Percentiles rank a stretch among this genome's conserved stretches.
Evolutionary conservation across 2,797 vertebrate genomes (phyloP).

Genomic region (Decapterus maruadsi): DNA sequence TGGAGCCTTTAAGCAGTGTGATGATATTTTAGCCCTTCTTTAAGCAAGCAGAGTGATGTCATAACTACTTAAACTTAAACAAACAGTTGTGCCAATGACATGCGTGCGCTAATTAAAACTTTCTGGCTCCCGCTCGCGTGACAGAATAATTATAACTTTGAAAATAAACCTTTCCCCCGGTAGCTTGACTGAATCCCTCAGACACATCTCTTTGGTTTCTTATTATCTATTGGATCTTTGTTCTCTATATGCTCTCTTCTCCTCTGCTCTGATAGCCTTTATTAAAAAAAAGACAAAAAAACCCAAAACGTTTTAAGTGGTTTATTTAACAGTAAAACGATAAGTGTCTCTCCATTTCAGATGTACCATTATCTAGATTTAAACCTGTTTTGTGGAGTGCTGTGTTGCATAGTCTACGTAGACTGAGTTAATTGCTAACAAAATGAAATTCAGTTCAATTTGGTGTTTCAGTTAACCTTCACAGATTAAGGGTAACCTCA

Average conservation of each 20-base stretch:
- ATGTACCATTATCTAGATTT: slow-evolving; percentile 22
- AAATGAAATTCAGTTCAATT: slow-evolving; percentile 4
- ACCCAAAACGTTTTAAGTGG: not conserved
- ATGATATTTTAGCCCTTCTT: not conserved
- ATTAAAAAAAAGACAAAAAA: not conserved
- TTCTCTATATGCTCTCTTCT: slow-evolving; percentile 13
- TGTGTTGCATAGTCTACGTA: not conserved
- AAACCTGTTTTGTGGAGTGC: not conserved
- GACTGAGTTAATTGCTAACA: slow-evolving; percentile 24
- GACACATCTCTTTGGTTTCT: slow-evolving; percentile 15
- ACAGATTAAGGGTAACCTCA: slow-evolving; percentile 3
- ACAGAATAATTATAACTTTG: slow-evolving; percentile 74
- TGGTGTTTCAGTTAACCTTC: slow-evolving; percentile 12
- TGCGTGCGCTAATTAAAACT: slow-evolving; percentile 65
- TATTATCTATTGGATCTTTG: slow-evolving; percentile 16
- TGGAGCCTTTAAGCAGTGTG: not conserved
- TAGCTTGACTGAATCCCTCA: slow-evolving; percentile 38
- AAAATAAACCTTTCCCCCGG: slow-evolving; percentile 54
- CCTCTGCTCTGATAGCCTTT: slow-evolving; percentile 7
- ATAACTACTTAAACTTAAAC: slow-evolving; percentile 18
- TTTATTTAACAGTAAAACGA: slow-evolving; percentile 24
- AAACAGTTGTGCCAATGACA: slow-evolving; percentile 23
- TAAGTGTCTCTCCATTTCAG: slow-evolving; percentile 27
- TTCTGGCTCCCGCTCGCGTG: slow-evolving; percentile 48
- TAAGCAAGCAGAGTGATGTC: slow-evolving; percentile 12